Evolutionary conservation across 2,113 vertebrate genomes (phyloP).

Genomic region (Chitala chitala): DNA sequence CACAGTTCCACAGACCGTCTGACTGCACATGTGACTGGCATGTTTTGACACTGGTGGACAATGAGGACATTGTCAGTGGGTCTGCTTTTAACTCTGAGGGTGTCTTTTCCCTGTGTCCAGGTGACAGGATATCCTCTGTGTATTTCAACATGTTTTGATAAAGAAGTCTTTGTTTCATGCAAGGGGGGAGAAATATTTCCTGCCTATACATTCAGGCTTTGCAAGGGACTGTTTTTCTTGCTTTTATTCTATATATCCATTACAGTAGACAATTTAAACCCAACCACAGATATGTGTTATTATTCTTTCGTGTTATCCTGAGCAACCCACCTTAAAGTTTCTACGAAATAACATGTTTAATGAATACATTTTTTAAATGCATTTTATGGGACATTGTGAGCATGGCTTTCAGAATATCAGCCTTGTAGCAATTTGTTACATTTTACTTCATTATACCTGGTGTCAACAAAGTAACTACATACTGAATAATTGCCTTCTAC

Average conservation of each 20-base stretch:
- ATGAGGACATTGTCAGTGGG: conserved; percentile 37
- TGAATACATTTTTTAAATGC: background rate
- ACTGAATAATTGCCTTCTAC: too few species aligned
- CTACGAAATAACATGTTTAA: background rate
- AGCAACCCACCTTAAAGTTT: background rate
- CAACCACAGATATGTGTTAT: conserved; percentile 47
- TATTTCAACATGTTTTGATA: conserved; percentile 38
- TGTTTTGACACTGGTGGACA: conserved; percentile 36
- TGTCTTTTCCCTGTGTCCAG: conserved; percentile 32
- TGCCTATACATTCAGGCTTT: conserved; percentile 31
- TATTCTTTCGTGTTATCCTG: background rate
- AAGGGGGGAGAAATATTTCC: conserved; percentile 29
- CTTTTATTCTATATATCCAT: conserved; percentile 42
- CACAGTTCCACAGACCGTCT: conserved; percentile 1
- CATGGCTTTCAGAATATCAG: background rate
- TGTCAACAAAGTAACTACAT: too few species aligned
- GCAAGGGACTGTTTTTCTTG: conserved; percentile 47
- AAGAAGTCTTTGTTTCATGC: conserved; percentile 43
- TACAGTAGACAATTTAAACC: conserved; percentile 47
- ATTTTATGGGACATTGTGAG: background rate
- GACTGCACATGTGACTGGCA: conserved; percentile 31
- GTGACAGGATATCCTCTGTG: conserved; percentile 49
- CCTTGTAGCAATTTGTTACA: background rate
- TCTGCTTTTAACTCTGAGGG: conserved; percentile 34
- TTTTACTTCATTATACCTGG: too few species aligned